phyloP scores from a whole-genome alignment of 2,888 invertebrate genomes.

The Dromius quadrimaculatus region DNA sequence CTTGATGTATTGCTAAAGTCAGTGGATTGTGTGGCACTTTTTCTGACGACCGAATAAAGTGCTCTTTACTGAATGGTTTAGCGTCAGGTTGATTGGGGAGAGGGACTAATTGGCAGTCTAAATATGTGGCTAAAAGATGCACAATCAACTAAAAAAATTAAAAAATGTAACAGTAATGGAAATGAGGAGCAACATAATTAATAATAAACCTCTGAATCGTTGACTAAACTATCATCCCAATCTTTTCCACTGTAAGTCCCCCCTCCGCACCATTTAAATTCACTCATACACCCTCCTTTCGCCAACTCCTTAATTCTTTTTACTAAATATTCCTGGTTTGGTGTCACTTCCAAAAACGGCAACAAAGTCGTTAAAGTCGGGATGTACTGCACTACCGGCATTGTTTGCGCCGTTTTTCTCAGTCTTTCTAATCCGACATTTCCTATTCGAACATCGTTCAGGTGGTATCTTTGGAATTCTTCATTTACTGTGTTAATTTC shows the following conservation, averaged over 20 bases:
- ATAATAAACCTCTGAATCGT: slow-evolving; percentile 92
- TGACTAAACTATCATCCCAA: slow-evolving; percentile 86
- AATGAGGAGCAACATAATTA: background rate
- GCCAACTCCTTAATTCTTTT: slow-evolving; percentile 83
- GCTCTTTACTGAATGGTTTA: slow-evolving; percentile 73
- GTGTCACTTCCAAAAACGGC: slow-evolving; percentile 84
- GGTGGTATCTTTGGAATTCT: slow-evolving; percentile 77
- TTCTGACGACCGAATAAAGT: slow-evolving; percentile 67
- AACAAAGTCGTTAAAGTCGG: slow-evolving; percentile 75
- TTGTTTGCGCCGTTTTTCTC: slow-evolving; percentile 77
- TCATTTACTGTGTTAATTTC: slow-evolving; percentile 82
- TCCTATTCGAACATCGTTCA: slow-evolving; percentile 76
- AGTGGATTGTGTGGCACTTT: slow-evolving; percentile 66
- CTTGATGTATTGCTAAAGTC: slow-evolving; percentile 74
- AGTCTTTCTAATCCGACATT: slow-evolving; percentile 79
- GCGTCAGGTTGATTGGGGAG: slow-evolving; percentile 75
- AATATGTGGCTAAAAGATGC: slow-evolving; percentile 86
- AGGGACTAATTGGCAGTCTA: slow-evolving; percentile 84
- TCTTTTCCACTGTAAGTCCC: slow-evolving; percentile 78
- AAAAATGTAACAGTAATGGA: slow-evolving; percentile 13
- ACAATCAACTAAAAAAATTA: slow-evolving; percentile 76
- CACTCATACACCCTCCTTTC: slow-evolving; percentile 88
- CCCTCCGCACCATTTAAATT: slow-evolving; percentile 90
- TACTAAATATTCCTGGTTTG: slow-evolving; percentile 89
- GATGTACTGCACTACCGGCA: slow-evolving; percentile 67